A percentile compares a stretch with the other conserved stretches of the same genome.
Evolutionary conservation across 2,797 vertebrate genomes (phyloP).

Genomic region (Taeniopygia guttata): DNA sequence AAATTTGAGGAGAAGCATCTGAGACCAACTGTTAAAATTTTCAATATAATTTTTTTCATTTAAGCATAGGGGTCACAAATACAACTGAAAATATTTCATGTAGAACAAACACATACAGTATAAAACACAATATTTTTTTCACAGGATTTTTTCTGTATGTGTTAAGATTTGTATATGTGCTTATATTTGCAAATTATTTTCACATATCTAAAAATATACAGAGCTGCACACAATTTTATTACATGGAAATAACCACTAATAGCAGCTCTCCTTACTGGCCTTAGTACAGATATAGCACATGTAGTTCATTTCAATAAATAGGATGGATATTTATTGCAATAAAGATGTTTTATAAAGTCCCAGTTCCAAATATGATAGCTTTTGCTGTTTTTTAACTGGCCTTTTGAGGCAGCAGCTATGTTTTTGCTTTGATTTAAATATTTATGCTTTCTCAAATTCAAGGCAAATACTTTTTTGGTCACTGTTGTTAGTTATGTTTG

Average conservation of each 20-base stretch:
- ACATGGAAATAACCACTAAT: not conserved
- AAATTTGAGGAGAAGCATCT: not conserved
- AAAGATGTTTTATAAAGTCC: not conserved
- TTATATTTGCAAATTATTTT: not conserved
- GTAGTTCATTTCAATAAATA: not conserved
- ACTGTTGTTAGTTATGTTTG: not conserved
- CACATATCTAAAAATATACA: not conserved
- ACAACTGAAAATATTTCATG: not conserved
- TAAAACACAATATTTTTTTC: not conserved
- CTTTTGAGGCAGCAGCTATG: not conserved
- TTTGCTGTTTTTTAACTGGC: not conserved
- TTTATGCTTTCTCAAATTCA: conserved; percentile 32
- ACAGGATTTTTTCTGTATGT: not conserved
- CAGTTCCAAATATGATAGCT: not conserved
- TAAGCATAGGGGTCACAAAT: not conserved
- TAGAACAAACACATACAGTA: not conserved
- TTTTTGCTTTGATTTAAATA: conserved; percentile 30
- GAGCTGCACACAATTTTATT: not conserved
- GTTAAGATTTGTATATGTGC: not conserved
- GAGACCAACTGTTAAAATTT: not conserved
- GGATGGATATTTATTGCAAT: not conserved
- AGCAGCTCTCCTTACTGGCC: not conserved
- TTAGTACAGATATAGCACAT: not conserved
- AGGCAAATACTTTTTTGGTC: conserved; percentile 31
- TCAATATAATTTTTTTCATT: not conserved